A percentile compares a stretch with the other conserved stretches of the same genome.
phyloP scores from a whole-genome alignment of 2,888 invertebrate species.

The Drosophila mettleri region DNA sequence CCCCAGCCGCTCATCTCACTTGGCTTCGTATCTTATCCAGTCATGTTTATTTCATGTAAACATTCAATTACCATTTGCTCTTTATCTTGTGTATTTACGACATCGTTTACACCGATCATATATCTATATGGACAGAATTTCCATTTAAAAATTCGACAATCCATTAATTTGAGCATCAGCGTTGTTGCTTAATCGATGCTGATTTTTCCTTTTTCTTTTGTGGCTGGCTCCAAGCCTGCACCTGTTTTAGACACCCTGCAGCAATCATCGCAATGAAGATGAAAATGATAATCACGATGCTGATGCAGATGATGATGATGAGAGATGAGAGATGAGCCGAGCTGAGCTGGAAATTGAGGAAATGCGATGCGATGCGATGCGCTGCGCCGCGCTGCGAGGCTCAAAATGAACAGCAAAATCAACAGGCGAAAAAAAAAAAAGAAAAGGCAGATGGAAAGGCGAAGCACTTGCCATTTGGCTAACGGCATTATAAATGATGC shows the following conservation, averaged over 20 bases:
- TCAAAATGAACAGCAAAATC: slow-evolving; percentile 50
- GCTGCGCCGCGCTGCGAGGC: slow-evolving; percentile 46
- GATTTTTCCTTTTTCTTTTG: neutral
- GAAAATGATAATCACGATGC: slow-evolving; percentile 6
- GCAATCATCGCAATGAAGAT: slow-evolving; percentile 13
- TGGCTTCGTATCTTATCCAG: neutral
- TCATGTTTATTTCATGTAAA: neutral
- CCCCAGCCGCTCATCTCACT: neutral
- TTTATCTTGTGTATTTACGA: slow-evolving; percentile 7
- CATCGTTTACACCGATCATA: slow-evolving; percentile 21
- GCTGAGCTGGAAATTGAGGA: slow-evolving; percentile 70
- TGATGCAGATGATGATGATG: slow-evolving; percentile 7
- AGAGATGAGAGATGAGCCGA: slow-evolving; percentile 54
- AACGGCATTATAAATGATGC: slow-evolving; percentile 78
- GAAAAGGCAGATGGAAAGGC: slow-evolving; percentile 20
- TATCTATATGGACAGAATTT: slow-evolving; percentile 20
- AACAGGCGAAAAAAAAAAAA: slow-evolving; percentile 38
- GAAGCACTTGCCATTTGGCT: slow-evolving; percentile 65
- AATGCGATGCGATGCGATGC: slow-evolving; percentile 47
- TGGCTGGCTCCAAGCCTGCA: slow-evolving; percentile 32
- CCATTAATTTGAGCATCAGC: slow-evolving; percentile 13
- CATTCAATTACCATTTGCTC: slow-evolving; percentile 12
- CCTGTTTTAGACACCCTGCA: slow-evolving; percentile 40
- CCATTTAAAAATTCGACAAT: slow-evolving; percentile 9
- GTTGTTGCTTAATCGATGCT: slow-evolving; percentile 33